Evolutionary conservation across 2,797 vertebrate genomes (phyloP).

Genomic region (Salarias fasciatus): DNA sequence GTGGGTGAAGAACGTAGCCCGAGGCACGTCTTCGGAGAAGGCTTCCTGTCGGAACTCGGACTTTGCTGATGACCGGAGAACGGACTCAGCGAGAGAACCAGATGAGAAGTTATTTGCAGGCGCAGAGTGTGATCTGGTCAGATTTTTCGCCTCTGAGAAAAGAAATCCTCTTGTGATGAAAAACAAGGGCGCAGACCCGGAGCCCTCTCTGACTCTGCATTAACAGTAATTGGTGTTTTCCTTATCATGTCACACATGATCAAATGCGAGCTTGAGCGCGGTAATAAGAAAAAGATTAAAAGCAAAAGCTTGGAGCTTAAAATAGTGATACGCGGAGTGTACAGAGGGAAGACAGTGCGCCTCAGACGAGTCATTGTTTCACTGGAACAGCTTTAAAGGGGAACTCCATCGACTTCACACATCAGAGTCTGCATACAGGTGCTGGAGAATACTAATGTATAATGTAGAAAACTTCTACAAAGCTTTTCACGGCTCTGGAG

Average conservation of each 20-base stretch:
- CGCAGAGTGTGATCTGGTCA: conserved; percentile 15
- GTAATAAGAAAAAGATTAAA: background rate
- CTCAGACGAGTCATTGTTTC: background rate
- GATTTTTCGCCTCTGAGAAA: conserved; percentile 40
- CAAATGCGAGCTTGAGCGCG: background rate
- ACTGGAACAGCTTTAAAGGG: background rate
- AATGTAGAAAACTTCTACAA: background rate
- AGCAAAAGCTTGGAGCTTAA: conserved; percentile 1
- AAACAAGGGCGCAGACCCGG: conserved; percentile 25
- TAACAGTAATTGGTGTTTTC: conserved; percentile 48
- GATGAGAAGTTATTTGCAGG: conserved; percentile 27
- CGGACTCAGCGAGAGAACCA: conserved; percentile 31
- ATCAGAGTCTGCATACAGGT: conserved; percentile 7
- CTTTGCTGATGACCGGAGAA: conserved; percentile 46
- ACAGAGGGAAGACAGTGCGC: background rate
- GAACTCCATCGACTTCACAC: conserved; percentile 5
- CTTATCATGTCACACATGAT: conserved; percentile 23
- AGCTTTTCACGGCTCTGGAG: background rate
- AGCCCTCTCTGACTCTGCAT: conserved; percentile 5
- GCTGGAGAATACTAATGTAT: background rate
- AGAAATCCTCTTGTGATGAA: conserved; percentile 28
- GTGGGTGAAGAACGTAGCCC: conserved; percentile 53
- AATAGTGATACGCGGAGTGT: conserved; percentile 1
- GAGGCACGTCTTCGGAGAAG: conserved; percentile 54
- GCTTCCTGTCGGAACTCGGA: conserved; percentile 30